Conservation (phyloP, 2,888 invertebrate genomes). For the Alcis repandata region DNA sequence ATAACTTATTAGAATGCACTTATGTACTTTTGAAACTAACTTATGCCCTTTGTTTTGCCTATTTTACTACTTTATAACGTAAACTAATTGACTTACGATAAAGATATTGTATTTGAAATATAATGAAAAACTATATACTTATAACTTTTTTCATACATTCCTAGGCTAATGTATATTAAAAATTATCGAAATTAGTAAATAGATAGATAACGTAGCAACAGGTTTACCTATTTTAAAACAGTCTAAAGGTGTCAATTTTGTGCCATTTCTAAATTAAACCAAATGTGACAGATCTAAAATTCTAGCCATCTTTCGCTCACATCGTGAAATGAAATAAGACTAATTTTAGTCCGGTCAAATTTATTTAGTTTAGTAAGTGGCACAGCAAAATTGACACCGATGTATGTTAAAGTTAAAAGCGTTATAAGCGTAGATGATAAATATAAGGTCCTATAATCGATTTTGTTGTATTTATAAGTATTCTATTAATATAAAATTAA, state of each 20-base stretch:
- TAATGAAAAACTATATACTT: not conserved
- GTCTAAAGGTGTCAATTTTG: no score
- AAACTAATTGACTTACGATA: not conserved
- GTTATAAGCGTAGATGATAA: not conserved
- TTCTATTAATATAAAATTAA: not conserved
- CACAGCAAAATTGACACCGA: not conserved
- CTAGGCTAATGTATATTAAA: not conserved
- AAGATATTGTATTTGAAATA: not conserved
- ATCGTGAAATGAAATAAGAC: no score
- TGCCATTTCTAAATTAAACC: no score
- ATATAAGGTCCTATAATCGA: constrained; percentile 9
- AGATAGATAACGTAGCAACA: not conserved
- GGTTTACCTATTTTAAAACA: no score
- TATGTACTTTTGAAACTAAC: no score
- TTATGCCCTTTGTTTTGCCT: not conserved
- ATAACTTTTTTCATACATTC: not conserved
- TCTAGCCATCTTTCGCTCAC: no score
- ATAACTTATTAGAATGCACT: no score
- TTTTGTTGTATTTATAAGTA: constrained; percentile 25
- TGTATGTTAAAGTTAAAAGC: not conserved
- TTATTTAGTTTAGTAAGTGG: no score
- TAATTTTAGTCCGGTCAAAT: no score
- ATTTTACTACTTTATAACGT: not conserved
- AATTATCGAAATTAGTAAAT: not conserved
- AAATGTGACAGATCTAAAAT: no score